Evolutionary conservation across 2,113 vertebrate species (phyloP).

Genomic region (Nothobranchius furzeri): DNA sequence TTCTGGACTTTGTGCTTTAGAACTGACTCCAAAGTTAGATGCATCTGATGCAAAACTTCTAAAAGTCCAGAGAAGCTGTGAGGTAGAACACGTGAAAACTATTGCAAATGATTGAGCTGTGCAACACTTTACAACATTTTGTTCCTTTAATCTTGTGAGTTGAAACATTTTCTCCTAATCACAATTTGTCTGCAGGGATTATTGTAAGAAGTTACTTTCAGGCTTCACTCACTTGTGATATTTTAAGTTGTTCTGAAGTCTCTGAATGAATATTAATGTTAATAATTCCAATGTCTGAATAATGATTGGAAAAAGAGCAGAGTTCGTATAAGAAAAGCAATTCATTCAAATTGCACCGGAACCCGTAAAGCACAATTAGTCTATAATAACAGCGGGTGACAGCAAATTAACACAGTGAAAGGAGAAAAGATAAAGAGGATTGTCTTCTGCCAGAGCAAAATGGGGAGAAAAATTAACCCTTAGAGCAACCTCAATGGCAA

Average conservation of each 20-base stretch:
- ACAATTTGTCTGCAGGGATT: neutral
- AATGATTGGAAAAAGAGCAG: neutral
- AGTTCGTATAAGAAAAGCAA: neutral
- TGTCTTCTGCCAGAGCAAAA: neutral
- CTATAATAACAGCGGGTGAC: neutral
- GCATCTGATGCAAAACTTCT: neutral
- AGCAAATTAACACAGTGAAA: neutral
- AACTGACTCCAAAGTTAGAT: neutral
- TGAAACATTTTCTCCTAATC: neutral
- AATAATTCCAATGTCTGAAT: neutral
- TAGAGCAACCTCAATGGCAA: neutral
- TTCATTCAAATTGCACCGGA: neutral
- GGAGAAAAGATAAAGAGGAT: neutral
- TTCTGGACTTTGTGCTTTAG: neutral
- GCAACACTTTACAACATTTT: neutral
- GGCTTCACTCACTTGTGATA: neutral
- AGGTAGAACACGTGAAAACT: neutral
- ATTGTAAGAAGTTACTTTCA: neutral
- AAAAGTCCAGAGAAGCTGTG: neutral
- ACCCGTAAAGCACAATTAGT: neutral
- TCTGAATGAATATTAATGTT: neutral
- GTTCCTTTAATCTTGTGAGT: neutral
- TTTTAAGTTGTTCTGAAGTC: neutral
- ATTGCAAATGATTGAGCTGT: neutral
- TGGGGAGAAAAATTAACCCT: neutral